Conservation (phyloP, 2,113 vertebrate genomes). For the Tonatia bakeri region DNA sequence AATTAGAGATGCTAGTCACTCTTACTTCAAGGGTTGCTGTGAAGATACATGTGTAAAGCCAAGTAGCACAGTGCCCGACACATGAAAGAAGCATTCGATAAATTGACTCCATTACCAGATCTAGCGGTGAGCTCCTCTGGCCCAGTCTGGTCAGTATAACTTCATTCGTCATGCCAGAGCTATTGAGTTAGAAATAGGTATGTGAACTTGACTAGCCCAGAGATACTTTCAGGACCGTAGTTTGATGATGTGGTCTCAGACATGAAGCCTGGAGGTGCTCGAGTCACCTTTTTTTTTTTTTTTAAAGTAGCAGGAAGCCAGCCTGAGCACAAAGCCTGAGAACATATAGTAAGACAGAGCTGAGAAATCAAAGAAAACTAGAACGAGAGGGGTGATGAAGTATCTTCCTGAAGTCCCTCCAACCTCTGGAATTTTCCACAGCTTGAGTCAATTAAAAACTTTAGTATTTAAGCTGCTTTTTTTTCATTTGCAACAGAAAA, state of each 20-base stretch:
- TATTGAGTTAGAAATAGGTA: not conserved
- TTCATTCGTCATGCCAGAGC: not conserved
- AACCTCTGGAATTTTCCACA: not conserved
- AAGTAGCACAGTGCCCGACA: not conserved
- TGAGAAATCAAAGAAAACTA: not conserved
- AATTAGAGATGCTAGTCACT: not conserved
- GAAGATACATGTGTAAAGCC: not conserved
- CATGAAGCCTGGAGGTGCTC: not conserved
- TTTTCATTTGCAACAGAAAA: not conserved
- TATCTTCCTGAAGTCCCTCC: not conserved
- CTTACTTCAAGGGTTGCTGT: not conserved
- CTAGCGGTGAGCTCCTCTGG: not conserved
- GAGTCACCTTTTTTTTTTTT: not conserved
- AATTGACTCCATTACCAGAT: not conserved
- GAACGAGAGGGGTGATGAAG: not conserved
- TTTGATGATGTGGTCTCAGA: not conserved
- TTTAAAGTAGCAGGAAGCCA: not conserved
- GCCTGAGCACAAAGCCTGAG: not conserved
- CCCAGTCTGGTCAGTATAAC: not conserved
- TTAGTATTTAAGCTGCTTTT: not conserved
- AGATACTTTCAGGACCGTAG: not conserved
- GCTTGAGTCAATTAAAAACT: not conserved
- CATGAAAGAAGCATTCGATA: not conserved
- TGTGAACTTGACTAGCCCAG: not conserved
- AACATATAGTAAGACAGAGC: not conserved